A percentile compares a stretch with the other conserved stretches of the same genome.
Conservation (phyloP, 2,797 vertebrate genomes). For the Siniperca obscura region DNA sequence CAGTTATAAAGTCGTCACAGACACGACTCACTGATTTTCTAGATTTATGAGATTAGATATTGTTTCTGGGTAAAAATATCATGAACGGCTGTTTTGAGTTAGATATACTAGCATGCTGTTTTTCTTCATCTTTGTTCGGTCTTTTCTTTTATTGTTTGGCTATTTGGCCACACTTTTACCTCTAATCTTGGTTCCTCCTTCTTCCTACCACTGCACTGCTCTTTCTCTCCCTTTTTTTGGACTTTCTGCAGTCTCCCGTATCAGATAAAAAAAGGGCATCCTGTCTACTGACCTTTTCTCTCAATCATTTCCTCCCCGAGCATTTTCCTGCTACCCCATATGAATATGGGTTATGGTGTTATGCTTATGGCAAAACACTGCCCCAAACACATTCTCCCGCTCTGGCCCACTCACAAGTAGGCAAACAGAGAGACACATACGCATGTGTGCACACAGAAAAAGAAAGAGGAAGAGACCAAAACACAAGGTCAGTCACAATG, state of each 20-base stretch:
- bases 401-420: slow-evolving; percentile 18
- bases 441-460: slow-evolving; percentile 13
- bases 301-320: slow-evolving; percentile 74
- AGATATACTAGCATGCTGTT: not conserved
- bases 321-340: slow-evolving; percentile 61
- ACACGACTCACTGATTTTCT: slow-evolving; percentile 15
- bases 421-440: slow-evolving; percentile 26
- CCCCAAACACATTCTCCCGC: slow-evolving; percentile 20
- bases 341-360: slow-evolving; percentile 9
- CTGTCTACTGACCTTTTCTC: slow-evolving; percentile 81
- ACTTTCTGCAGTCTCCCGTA: slow-evolving; percentile 51
- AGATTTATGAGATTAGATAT: not conserved
- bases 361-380: slow-evolving; percentile 42
- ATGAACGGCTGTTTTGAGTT: not conserved
- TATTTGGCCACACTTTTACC: slow-evolving; percentile 40
- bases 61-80: slow-evolving; percentile 9
- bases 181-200: slow-evolving; percentile 45
- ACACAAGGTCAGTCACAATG: slow-evolving; percentile 47
- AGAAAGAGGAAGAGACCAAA: slow-evolving; percentile 36
- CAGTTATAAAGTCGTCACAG: slow-evolving; percentile 17
- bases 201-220: slow-evolving; percentile 17
- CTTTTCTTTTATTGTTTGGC: slow-evolving; percentile 37
- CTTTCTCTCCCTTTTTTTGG: slow-evolving; percentile 27
- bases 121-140: slow-evolving; percentile 3
- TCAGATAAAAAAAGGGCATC: slow-evolving; percentile 77